Conservation (phyloP, 1,140 invertebrate species). For the Bacillus rossius region DNA sequence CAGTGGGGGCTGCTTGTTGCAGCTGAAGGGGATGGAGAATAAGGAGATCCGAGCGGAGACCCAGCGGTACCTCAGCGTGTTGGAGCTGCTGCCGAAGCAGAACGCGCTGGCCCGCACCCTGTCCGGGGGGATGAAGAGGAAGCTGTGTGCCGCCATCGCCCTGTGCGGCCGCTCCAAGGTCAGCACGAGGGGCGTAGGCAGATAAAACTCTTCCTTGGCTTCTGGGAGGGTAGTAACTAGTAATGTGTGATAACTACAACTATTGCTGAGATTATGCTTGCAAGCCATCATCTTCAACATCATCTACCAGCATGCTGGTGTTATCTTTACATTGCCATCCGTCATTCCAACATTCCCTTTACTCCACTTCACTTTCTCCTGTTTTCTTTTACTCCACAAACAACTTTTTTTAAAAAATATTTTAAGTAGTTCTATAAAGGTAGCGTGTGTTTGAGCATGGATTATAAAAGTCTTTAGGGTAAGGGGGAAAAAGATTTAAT, state of each 20-base stretch:
- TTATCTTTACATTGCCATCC: not conserved
- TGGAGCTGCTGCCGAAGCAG: not conserved
- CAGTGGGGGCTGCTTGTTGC: not conserved
- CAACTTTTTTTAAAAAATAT: no score
- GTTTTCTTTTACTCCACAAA: no score
- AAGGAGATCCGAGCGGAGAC: not conserved
- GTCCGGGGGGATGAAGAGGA: slow-evolving; percentile 82
- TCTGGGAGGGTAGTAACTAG: not conserved
- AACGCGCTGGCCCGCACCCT: slow-evolving; percentile 39
- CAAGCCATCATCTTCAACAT: not conserved
- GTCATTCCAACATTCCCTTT: not conserved
- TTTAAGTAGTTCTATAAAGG: no score
- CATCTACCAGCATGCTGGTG: not conserved
- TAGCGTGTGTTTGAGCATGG: no score
- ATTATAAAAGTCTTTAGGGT: no score
- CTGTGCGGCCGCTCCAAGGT: slow-evolving; percentile 55
- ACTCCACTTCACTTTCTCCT: not conserved
- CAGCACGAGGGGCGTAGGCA: not conserved
- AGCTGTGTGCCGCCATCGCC: slow-evolving; percentile 72
- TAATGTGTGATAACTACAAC: not conserved
- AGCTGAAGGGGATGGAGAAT: not conserved
- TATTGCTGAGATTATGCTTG: not conserved
- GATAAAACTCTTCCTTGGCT: not conserved
- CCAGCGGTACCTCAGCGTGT: not conserved
- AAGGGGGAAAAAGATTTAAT: no score